Base-by-base conservation (phyloP, 92 coral and sea anemone genomes). In the Epizoanthus illoricatus region DNA sequence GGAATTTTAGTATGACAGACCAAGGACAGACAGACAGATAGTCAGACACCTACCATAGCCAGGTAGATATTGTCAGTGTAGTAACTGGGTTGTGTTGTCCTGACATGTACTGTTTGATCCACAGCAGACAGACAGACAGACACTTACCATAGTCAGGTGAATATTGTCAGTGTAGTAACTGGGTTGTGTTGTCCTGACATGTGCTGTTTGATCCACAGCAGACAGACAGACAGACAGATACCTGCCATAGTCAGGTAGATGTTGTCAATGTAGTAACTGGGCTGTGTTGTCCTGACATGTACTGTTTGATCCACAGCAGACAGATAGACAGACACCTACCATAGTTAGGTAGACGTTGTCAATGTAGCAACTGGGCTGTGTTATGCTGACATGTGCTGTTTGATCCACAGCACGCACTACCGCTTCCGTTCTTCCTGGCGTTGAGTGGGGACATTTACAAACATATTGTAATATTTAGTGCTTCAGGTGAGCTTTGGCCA, bases 371-470 rank as follows among this genome's bases (percentile, higher is more conserved):
- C 70, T 36, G 33, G 12, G 47, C 49, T 2, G 49, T 11, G 16
- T 2, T 41, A 9, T 10, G 56, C 24, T 76, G 2, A 2, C 18
- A 17, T 76, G 24, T 78, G 5, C 20, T 69, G 11, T 47, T 61
- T 58, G 56, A 2, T 39, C 39, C 80, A 23, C 86, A 94, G 99
- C 99, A 96, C 61, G 92, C 92, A 2, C 83, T 93, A 42, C 99
- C 99, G 11, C 88, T 96, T 41, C 91, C 97, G 7, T 91, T 92
- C 16, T 96, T 96, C 82, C 87, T 94, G 47, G 74, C 94, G n/a
- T 87, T 96, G 24, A 88, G 79, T 2, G 75, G 88, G 45, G 94
- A 96, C 74, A 88, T 96, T 42, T 91, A 88, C 80, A 87, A 86
- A 10, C 99, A 96, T 73, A 63, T 96, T 43, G 71, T 87, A 60